Conservation (phyloP, 2,888 invertebrate genomes). For the Tryphoninae sp. region DNA sequence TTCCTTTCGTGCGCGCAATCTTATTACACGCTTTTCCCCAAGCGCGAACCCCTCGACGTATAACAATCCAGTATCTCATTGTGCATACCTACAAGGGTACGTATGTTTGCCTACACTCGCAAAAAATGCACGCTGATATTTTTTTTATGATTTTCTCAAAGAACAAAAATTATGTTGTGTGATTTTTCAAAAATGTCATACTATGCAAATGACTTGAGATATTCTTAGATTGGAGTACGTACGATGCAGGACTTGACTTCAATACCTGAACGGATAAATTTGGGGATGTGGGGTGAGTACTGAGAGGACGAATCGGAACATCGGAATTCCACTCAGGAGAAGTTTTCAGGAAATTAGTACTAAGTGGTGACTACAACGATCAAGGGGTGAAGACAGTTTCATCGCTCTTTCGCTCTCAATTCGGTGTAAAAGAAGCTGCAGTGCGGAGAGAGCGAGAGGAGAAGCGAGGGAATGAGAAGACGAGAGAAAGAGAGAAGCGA, state of each 20-base stretch:
- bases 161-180: constrained; percentile 8
- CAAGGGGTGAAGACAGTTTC: constrained; percentile 53
- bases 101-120: constrained; percentile 29
- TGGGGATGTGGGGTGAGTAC: background rate
- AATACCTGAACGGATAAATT: background rate
- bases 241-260: background rate
- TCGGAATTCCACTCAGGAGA: constrained; percentile 63
- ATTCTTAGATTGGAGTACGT: constrained; percentile 41
- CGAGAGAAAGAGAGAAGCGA: constrained; percentile 17
- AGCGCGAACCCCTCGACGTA: background rate
- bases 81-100: constrained; percentile 7
- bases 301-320: constrained; percentile 35
- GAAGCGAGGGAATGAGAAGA: too few species aligned
- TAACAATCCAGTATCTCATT: constrained; percentile 13
- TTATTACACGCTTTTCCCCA: constrained; percentile 48
- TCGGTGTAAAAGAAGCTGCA: background rate
- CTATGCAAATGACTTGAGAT: constrained; percentile 27
- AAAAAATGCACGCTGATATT: constrained; percentile 23
- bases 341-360: constrained; percentile 63
- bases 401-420: constrained; percentile 53
- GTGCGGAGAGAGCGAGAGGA: background rate
- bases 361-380: constrained; percentile 62
- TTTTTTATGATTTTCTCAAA: constrained; percentile 29
- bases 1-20: constrained; percentile 35
- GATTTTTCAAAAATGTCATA: constrained; percentile 30